phyloP scores from a whole-genome alignment of 2,888 invertebrate genomes.

The Schizotus pectinicornis region DNA sequence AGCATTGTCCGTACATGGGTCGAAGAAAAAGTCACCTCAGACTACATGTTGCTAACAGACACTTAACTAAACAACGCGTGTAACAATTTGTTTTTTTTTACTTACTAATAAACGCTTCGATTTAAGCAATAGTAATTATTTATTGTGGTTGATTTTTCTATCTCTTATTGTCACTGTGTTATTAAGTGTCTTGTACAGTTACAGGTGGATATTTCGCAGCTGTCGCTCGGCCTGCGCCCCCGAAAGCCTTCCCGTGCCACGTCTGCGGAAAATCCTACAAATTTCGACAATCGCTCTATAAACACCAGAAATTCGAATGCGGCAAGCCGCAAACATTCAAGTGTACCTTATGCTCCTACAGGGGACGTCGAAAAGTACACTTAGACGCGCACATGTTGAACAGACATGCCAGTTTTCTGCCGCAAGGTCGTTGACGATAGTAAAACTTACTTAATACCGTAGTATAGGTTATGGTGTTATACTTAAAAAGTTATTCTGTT shows the following conservation, averaged over 20 bases:
- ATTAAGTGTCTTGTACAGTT: too few species aligned
- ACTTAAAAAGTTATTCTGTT: too few species aligned
- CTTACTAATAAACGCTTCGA: too few species aligned
- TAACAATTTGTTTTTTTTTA: constrained; percentile 2
- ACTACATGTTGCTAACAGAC: constrained; percentile 29
- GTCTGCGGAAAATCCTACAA: constrained; percentile 36
- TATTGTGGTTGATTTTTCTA: too few species aligned
- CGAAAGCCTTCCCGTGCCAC: constrained; percentile 10
- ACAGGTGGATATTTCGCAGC: too few species aligned
- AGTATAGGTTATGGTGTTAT: too few species aligned
- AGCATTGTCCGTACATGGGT: constrained; percentile 30
- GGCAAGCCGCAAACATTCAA: constrained; percentile 36
- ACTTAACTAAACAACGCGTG: constrained; percentile 4
- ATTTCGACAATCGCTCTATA: constrained; percentile 35
- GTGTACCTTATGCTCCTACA: constrained; percentile 34
- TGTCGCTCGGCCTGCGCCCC: neutral
- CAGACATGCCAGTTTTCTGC: constrained; percentile 12
- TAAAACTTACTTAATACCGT: too few species aligned
- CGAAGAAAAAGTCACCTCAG: constrained; percentile 28
- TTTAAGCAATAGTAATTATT: too few species aligned
- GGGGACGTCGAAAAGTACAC: constrained; percentile 27
- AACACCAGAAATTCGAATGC: constrained; percentile 39
- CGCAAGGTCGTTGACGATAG: too few species aligned
- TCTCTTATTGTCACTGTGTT: too few species aligned
- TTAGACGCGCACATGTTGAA: constrained; percentile 31